These are phyloP conservation scores for Hirtodrosophila alboralis DNA, from an alignment of 2,888 invertebrate species.

Conservation along the genomic window DNA sequence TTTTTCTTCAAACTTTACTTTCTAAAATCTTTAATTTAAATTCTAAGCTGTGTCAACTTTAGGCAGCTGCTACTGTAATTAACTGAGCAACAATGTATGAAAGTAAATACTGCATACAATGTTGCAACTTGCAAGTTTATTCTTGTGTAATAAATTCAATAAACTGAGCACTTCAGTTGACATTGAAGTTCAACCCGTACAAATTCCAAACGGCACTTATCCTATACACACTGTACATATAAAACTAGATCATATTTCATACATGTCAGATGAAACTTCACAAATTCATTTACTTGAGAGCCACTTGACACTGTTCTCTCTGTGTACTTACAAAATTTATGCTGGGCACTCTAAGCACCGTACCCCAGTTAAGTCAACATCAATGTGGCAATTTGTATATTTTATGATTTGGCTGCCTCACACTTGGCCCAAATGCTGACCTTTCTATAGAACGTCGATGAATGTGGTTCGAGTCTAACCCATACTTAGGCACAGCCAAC, in stretches of 20 bases:
- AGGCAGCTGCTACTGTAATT: no score
- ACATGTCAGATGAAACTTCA: slow-evolving; percentile 24
- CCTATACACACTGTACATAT: slow-evolving; percentile 1
- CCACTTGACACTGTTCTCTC: slow-evolving; percentile 36
- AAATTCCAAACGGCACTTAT: slow-evolving; percentile 4
- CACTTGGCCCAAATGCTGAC: slow-evolving; percentile 2
- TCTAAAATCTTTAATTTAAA: no score
- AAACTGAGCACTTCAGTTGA: background rate
- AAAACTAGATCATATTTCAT: slow-evolving; percentile 23
- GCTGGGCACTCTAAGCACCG: slow-evolving; percentile 1
- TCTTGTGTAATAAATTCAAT: background rate
- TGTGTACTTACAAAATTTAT: slow-evolving; percentile 1
- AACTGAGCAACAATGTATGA: no score
- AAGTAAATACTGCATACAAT: no score
- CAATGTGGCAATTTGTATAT: slow-evolving; percentile 14
- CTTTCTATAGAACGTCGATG: slow-evolving; percentile 28
- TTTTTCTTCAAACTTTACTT: no score
- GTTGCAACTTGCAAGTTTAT: no score
- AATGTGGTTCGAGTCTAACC: slow-evolving; percentile 6
- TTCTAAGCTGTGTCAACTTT: no score
- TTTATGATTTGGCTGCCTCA: slow-evolving; percentile 10
- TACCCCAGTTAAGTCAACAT: slow-evolving; percentile 23
- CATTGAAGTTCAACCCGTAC: slow-evolving; percentile 14
- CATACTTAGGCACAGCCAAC: slow-evolving; percentile 46
- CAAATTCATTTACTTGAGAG: slow-evolving; percentile 18